Conservation (phyloP, 1,140 invertebrate species). For the Lineus longissimus region DNA sequence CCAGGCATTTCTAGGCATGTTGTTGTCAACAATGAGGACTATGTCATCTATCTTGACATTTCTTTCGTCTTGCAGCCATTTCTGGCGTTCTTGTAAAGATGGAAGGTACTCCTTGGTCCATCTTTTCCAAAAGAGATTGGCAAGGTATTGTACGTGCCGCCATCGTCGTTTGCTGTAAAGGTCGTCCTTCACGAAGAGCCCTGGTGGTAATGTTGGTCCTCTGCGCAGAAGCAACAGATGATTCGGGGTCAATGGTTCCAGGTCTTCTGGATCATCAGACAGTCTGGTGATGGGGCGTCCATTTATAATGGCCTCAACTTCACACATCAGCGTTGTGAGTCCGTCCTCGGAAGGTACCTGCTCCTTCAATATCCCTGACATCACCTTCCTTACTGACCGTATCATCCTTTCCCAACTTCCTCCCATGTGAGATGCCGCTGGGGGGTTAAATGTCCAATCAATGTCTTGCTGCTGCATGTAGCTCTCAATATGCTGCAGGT, state of each 20-base stretch:
- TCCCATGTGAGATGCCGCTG: slow-evolving; percentile 10
- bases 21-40: slow-evolving; percentile 19
- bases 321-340: slow-evolving; percentile 11
- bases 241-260: slow-evolving; percentile 14
- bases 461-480: too few species aligned
- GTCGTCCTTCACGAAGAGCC: background rate
- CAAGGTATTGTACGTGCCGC: slow-evolving; percentile 13
- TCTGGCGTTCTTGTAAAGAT: background rate
- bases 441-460: slow-evolving; percentile 16
- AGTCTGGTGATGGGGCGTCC: slow-evolving; percentile 4
- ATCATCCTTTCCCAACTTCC: slow-evolving; percentile 20
- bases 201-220: slow-evolving; percentile 4
- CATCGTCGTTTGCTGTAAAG: background rate
- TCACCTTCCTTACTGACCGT: slow-evolving; percentile 10
- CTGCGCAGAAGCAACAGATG: slow-evolving; percentile 11
- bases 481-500: too few species aligned
- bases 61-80: background rate
- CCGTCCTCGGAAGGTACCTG: slow-evolving; percentile 8
- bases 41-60: slow-evolving; percentile 19
- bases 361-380: background rate
- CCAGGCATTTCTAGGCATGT: slow-evolving; percentile 12
- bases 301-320: slow-evolving; percentile 13
- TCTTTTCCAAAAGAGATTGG: slow-evolving; percentile 20
- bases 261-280: slow-evolving; percentile 12
- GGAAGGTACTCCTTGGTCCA: slow-evolving; percentile 18